Evolutionary conservation across 2,888 invertebrate genomes (phyloP).

Genomic region (Lasioglossum oenotherae): DNA sequence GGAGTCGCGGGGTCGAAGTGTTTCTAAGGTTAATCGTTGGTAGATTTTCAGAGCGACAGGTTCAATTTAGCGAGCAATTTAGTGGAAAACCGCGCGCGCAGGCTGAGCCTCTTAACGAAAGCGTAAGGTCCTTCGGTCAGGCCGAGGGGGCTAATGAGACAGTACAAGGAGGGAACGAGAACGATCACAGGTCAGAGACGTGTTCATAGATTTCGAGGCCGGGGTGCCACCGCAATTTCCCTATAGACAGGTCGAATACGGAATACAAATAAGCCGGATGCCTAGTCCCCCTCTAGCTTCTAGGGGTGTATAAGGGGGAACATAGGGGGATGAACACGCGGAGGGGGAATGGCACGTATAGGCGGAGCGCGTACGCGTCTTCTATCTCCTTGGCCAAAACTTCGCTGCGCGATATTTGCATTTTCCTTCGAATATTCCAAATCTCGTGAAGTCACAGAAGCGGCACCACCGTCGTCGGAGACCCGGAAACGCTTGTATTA

Average conservation of each 20-base stretch:
- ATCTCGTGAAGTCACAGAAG: conserved; percentile 58
- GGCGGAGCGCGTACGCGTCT: conserved; percentile 37
- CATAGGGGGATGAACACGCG: background rate
- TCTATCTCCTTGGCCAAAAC: conserved; percentile 69
- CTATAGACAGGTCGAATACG: conserved; percentile 61
- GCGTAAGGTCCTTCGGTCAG: conserved; percentile 32
- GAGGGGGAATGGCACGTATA: conserved; percentile 33
- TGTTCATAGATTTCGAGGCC: conserved; percentile 59
- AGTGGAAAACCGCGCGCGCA: conserved; percentile 5
- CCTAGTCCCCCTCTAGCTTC: conserved; percentile 15
- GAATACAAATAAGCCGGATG: conserved; percentile 67
- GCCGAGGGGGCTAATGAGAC: conserved; percentile 46
- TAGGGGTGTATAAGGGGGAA: background rate
- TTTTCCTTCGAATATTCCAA: conserved; percentile 74
- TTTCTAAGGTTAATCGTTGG: background rate
- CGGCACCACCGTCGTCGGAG: conserved; percentile 18
- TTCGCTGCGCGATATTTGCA: conserved; percentile 76
- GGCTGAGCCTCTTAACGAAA: conserved; percentile 23
- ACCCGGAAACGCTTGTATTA: conserved; percentile 52
- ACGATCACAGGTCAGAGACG: conserved; percentile 42
- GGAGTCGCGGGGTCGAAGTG: background rate
- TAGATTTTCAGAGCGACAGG: conserved; percentile 22
- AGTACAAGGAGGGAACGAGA: conserved; percentile 20
- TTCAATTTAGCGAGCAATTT: conserved; percentile 42
- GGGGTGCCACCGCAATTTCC: conserved; percentile 65